These are phyloP conservation scores for Rhyacophila evoluta DNA, from an alignment of 2,888 invertebrate genomes.

Conservation along the genomic window DNA sequence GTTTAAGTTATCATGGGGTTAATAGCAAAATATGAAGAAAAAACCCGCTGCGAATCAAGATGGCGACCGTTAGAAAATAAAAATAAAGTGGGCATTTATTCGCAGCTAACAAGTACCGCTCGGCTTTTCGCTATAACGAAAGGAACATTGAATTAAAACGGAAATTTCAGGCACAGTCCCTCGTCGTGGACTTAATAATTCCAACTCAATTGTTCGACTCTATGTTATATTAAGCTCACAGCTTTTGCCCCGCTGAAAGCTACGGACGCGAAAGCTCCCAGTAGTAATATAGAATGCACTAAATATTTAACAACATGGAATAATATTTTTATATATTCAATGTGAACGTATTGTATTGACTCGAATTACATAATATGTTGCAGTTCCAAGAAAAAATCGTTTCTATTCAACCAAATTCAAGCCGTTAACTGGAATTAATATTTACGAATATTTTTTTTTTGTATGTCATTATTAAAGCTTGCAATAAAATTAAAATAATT, in stretches of 20 bases:
- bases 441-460: no score
- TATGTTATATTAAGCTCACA: constrained; percentile 17
- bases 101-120: constrained; percentile 8
- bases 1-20: background rate
- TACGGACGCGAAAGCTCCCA: background rate
- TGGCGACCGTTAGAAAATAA: background rate
- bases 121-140: background rate
- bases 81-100: constrained; percentile 19
- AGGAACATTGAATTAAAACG: constrained; percentile 19
- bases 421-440: no score
- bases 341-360: no score
- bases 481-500: no score
- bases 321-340: no score
- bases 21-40: background rate
- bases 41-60: background rate
- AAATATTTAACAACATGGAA: background rate
- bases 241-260: background rate
- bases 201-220: constrained; percentile 13
- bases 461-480: no score
- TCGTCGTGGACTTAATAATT: constrained; percentile 16
- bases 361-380: no score
- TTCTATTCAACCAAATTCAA: no score
- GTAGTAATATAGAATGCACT: background rate
- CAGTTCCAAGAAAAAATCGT: no score
- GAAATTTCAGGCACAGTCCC: constrained; percentile 3